phyloP scores from a whole-genome alignment of 92 coral and sea anemone species.

The Palythoa grandis region DNA sequence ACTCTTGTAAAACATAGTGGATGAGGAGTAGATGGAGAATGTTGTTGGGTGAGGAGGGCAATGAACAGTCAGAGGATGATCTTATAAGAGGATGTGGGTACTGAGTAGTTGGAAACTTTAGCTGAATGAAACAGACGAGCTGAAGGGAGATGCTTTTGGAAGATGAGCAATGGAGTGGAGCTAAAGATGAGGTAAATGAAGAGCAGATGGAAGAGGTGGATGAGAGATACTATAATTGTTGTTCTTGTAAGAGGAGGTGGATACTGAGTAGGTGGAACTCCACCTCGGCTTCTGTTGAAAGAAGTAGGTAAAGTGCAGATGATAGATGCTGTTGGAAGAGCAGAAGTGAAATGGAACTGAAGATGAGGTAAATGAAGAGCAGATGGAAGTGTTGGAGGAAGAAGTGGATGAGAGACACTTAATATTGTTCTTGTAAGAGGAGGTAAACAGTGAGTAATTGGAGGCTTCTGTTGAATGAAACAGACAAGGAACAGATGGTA shows the following conservation, averaged over 20 bases:
- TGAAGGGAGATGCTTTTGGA: background rate
- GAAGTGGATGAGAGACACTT: background rate
- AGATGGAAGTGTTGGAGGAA: background rate
- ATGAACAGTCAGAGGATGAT: background rate
- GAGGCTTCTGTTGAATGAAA: background rate
- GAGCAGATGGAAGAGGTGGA: background rate
- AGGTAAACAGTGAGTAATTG: background rate
- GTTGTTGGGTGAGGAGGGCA: background rate
- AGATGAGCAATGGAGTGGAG: background rate
- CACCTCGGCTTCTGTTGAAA: no score
- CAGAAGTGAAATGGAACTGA: background rate
- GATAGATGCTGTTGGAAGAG: background rate
- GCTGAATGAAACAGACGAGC: background rate
- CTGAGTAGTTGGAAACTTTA: background rate
- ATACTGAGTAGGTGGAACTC: background rate
- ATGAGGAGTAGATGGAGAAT: background rate
- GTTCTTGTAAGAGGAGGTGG: background rate
- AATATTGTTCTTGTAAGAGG: background rate
- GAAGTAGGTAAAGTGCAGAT: no score
- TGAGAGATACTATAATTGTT: background rate
- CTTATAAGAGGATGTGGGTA: background rate
- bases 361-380: no score
- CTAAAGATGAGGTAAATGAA: background rate
- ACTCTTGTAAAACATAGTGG: background rate
- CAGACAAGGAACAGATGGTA: background rate